A percentile compares a stretch with the other conserved stretches of the same genome.
Conservation (phyloP, 1,140 invertebrate genomes). For the Bombus difficillimus region DNA sequence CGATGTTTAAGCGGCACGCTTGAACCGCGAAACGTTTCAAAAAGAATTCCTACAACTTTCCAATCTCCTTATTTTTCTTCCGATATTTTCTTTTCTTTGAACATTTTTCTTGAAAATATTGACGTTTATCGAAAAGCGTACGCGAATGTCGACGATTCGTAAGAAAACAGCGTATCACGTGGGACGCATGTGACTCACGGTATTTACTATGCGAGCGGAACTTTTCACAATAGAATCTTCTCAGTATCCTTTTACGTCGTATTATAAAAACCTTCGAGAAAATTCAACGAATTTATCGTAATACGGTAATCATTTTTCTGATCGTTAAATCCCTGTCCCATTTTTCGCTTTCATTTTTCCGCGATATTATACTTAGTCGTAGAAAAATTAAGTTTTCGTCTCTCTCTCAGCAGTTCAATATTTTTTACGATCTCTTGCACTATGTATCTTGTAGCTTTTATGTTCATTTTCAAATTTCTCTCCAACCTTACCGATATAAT, state of each 20-base stretch:
- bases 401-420: too few relatives aligned
- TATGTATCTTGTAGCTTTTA: too few relatives aligned
- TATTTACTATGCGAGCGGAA: not conserved
- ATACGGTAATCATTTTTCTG: not conserved
- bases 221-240: not conserved
- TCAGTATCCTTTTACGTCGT: not conserved
- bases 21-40: not conserved
- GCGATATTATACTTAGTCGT: not conserved
- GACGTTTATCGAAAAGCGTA: not conserved
- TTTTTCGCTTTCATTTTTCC: not conserved
- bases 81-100: not conserved
- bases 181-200: not conserved
- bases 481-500: too few relatives aligned
- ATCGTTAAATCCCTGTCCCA: not conserved
- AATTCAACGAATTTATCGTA: not conserved
- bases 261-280: not conserved
- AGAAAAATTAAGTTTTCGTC: not conserved
- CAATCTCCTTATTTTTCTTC: too few relatives aligned
- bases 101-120: not conserved
- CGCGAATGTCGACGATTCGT: not conserved
- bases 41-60: too few relatives aligned
- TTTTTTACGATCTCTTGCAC: too few relatives aligned
- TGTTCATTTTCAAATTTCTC: too few relatives aligned
- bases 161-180: not conserved
- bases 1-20: not conserved